Evolutionary conservation across 2,113 vertebrate species (phyloP).

Genomic region (Sander vitreus): DNA sequence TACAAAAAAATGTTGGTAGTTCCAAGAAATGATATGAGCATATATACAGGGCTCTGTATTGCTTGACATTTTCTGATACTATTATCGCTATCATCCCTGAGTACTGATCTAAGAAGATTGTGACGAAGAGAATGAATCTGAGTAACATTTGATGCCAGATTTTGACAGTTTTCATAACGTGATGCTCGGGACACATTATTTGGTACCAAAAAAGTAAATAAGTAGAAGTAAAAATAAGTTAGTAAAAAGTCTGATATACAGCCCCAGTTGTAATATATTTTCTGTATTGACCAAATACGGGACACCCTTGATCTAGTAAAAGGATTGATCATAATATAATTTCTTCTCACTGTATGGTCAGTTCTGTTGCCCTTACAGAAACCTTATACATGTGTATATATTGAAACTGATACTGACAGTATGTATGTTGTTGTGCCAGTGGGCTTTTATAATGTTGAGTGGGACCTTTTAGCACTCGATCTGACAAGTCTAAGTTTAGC

Average conservation of each 20-base stretch:
- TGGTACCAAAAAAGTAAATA: not conserved
- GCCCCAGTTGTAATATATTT: not conserved
- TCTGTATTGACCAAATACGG: not conserved
- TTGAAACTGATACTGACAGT: constrained; percentile 18
- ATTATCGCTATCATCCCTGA: not conserved
- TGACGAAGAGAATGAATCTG: not conserved
- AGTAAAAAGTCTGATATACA: not conserved
- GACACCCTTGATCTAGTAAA: not conserved
- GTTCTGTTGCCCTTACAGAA: constrained; percentile 10
- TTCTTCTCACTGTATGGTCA: not conserved
- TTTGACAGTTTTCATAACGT: not conserved
- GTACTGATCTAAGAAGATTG: not conserved
- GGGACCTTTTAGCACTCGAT: constrained; percentile 38
- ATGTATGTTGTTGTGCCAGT: constrained; percentile 27
- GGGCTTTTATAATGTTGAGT: constrained; percentile 38
- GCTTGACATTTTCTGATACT: not conserved
- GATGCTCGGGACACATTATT: not conserved
- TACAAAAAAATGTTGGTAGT: no score
- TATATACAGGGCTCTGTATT: not conserved
- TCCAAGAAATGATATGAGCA: not conserved
- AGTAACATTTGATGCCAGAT: not conserved
- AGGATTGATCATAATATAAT: not conserved
- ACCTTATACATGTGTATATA: constrained; percentile 11
- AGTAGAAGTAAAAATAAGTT: not conserved
- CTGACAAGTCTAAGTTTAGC: constrained; percentile 59